These are phyloP conservation scores for Caenorhabditis briggsae DNA, from an alignment of 1,140 invertebrate species.

Conservation along the genomic window DNA sequence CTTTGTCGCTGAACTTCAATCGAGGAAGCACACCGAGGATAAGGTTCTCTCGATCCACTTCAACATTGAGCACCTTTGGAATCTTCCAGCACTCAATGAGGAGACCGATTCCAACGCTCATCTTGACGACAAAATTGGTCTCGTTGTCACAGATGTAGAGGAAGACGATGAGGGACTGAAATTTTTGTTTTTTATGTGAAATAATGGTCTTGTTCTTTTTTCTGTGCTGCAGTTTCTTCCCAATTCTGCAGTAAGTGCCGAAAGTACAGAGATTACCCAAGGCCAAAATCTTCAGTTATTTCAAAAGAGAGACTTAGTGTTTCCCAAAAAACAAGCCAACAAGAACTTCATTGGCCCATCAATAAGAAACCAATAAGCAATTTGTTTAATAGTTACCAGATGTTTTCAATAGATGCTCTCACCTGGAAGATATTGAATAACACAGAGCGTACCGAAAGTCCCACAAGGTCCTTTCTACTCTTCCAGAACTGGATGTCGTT, in stretches of 20 bases:
- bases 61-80: slow-evolving; percentile 83
- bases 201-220: too few species aligned
- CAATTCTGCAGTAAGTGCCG: too few species aligned
- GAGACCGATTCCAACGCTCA: slow-evolving; percentile 84
- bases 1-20: slow-evolving; percentile 90
- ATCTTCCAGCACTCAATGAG: slow-evolving; percentile 99
- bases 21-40: slow-evolving; percentile 61
- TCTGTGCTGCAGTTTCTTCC: too few species aligned
- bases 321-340: too few species aligned
- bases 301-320: too few species aligned
- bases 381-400: not conserved
- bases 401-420: not conserved
- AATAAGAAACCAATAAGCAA: too few species aligned
- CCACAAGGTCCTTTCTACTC: slow-evolving; percentile 92
- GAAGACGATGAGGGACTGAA: slow-evolving; percentile 81
- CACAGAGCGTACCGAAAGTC: slow-evolving; percentile 64
- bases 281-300: too few species aligned
- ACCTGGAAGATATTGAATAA: slow-evolving; percentile 82
- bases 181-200: not conserved
- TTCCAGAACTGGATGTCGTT: slow-evolving; percentile 99
- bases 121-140: slow-evolving; percentile 92
- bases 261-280: too few species aligned
- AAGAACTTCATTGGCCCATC: too few species aligned
- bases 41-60: slow-evolving; percentile 59
- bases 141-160: slow-evolving; percentile 93